Evolutionary conservation across 2,113 vertebrate species (phyloP).

Genomic region (Camelus dromedarius): DNA sequence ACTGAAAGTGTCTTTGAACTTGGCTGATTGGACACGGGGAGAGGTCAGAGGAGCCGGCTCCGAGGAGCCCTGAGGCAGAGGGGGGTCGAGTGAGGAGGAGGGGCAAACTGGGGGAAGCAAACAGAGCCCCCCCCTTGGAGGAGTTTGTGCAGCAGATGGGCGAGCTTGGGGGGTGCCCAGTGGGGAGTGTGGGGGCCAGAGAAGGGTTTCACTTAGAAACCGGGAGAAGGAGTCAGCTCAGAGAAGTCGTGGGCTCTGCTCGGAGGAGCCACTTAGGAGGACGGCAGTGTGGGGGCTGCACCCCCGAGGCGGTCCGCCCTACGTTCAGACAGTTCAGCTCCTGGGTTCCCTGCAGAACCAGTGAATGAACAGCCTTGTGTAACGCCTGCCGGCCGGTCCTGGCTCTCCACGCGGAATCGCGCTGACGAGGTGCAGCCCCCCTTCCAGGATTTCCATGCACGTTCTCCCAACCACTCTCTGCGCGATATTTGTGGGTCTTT

Average conservation of each 20-base stretch:
- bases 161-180: rapidly evolving
- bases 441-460: rapidly evolving
- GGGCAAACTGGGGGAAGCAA: background rate
- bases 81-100: background rate
- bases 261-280: background rate
- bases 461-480: background rate
- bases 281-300: background rate
- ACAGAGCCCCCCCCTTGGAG: rapidly evolving
- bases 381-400: rapidly evolving
- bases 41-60: rapidly evolving
- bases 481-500: rapidly evolving
- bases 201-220: rapidly evolving
- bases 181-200: rapidly evolving
- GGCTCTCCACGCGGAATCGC: rapidly evolving
- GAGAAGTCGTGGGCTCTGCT: too few relatives aligned
- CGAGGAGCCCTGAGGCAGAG: rapidly evolving
- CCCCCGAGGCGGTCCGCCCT: rapidly evolving
- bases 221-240: rapidly evolving
- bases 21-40: rapidly evolving
- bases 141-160: background rate
- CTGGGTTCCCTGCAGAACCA: background rate
- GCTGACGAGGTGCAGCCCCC: rapidly evolving
- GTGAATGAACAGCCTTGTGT: background rate
- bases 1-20: too few relatives aligned
- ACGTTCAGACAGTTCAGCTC: rapidly evolving